Base-by-base conservation (phyloP, 2,113 vertebrate species). In the Micronycteris hirsuta region DNA sequence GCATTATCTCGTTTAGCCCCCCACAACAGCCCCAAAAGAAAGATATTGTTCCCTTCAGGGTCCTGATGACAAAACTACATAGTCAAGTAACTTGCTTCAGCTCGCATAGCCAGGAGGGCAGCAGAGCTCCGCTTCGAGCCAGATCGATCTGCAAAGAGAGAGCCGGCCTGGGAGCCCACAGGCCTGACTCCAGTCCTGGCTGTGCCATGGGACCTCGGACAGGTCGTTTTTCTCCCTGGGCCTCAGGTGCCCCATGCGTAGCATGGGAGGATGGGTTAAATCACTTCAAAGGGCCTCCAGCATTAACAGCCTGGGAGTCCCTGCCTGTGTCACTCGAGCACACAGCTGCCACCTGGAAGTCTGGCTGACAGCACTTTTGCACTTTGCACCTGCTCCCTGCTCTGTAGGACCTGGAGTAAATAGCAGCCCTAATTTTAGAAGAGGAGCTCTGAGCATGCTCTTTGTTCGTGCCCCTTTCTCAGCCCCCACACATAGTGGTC, bases 21-120 rank as follows among this genome's bases (percentile, higher is more conserved):
- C 33, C 22, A 56, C 17, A 77, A 58, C 58, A 81, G 19, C 45
- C 16, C n/a, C 0, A 0, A 31, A 80, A 86, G 68, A 43, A 49
- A 14, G 22, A 43, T 4, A 11, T 20, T n/a, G 26, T 71, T 86
- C 71, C 74, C 61, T 76, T 71, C 45, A n/a, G 1, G 3, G 41
- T 58, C 45, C 93, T 67, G n/a, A 74, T 47, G 45, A 78, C 88
- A 58, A 26, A 77, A 61, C 86, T 28, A 1, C 49, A 20, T 1
- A 13, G 54, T 52, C 77, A 56, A 92, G 41, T 74, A 54, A 56
- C 43, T 83, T 9, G 70, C 43, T 91, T 52, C 26, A 65, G 56
- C 74, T 83, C 12, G 0, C 22, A 0, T 4, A 13, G 26, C 33
- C 22, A 26, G 13, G n/a, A 47, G 26, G 31, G 41, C 0, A 33